These are phyloP conservation scores for Gambusia holbrooki DNA, from an alignment of 2,113 vertebrate genomes.

Conservation along the genomic window DNA sequence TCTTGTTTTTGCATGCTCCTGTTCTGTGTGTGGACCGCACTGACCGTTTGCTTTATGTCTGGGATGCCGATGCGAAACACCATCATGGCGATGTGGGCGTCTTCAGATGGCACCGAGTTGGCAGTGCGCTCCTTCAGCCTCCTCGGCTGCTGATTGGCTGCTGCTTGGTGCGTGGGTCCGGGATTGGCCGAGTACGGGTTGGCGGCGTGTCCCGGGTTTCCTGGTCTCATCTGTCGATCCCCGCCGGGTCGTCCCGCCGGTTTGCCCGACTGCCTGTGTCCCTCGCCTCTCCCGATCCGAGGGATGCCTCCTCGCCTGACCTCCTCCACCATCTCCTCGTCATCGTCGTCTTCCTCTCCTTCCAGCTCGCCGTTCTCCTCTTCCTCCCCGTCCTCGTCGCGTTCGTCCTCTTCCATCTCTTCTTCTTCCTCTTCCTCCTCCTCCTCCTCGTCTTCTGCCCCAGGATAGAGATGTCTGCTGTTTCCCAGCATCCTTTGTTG, in stretches of 20 bases:
- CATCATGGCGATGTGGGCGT: conserved; percentile 91
- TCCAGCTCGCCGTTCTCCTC: conserved; percentile 79
- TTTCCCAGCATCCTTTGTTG: conserved; percentile 88
- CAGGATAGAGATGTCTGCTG: conserved; percentile 81
- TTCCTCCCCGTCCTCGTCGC: conserved; percentile 73
- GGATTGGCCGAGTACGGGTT: conserved; percentile 81
- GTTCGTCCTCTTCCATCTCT: conserved; percentile 81
- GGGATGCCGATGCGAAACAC: conserved; percentile 94
- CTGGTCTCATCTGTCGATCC: conserved; percentile 67
- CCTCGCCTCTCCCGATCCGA: conserved; percentile 67
- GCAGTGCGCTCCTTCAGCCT: conserved; percentile 84
- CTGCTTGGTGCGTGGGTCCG: conserved; percentile 77
- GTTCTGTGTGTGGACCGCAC: conserved; percentile 41
- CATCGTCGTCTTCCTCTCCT: conserved; percentile 71
- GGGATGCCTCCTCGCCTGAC: conserved; percentile 63
- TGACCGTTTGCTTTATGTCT: conserved; percentile 93
- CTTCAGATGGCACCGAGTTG: conserved; percentile 81
- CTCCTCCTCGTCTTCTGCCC: conserved; percentile 85
- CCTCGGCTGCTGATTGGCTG: conserved; percentile 76
- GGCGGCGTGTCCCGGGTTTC: conserved; percentile 72
- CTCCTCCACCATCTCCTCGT: conserved; percentile 72
- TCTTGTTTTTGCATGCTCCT: not conserved
- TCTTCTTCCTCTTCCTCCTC: conserved; percentile 89
- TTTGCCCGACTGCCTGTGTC: conserved; percentile 72
- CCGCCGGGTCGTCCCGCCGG: conserved; percentile 51